A percentile compares a stretch with the other conserved stretches of the same genome.
Evolutionary conservation across 2,888 invertebrate species (phyloP).

Genomic region (Parthenolecanium corni): DNA sequence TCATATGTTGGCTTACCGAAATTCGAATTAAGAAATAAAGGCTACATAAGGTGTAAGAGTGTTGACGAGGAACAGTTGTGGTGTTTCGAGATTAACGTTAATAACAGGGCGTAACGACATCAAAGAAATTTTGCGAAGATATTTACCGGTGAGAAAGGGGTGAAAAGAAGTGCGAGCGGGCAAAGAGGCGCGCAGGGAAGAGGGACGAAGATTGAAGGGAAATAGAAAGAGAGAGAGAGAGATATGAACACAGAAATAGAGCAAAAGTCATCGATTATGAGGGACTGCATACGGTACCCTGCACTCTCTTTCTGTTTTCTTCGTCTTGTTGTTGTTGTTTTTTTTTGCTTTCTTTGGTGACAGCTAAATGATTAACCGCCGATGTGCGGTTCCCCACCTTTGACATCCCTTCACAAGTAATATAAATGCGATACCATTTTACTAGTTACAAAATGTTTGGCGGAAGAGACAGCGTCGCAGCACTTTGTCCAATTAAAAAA

Average conservation of each 20-base stretch:
- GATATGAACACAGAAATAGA: no score
- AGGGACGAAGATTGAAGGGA: no score
- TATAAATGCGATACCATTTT: conserved; percentile 6
- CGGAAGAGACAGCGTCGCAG: not conserved
- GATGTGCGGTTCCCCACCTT: conserved; percentile 1
- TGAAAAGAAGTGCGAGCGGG: no score
- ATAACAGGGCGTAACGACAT: conserved; percentile 18
- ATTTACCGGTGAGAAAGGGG: no score
- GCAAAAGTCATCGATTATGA: not conserved
- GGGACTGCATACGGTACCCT: not conserved
- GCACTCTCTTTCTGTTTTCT: no score
- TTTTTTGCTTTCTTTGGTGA: conserved; percentile 6
- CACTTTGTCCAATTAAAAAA: conserved; percentile 15
- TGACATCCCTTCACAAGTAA: no score
- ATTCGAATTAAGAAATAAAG: no score
- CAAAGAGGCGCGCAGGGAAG: no score
- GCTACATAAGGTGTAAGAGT: no score
- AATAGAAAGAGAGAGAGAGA: no score
- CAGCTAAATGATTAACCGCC: conserved; percentile 12
- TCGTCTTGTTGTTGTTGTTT: not conserved
- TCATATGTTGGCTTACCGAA: no score
- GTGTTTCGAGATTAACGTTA: not conserved
- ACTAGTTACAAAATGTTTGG: conserved; percentile 5
- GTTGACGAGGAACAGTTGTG: not conserved
- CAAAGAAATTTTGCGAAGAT: not conserved